phyloP scores from a whole-genome alignment of 2,113 vertebrate species.

The Notiomystis cincta region DNA sequence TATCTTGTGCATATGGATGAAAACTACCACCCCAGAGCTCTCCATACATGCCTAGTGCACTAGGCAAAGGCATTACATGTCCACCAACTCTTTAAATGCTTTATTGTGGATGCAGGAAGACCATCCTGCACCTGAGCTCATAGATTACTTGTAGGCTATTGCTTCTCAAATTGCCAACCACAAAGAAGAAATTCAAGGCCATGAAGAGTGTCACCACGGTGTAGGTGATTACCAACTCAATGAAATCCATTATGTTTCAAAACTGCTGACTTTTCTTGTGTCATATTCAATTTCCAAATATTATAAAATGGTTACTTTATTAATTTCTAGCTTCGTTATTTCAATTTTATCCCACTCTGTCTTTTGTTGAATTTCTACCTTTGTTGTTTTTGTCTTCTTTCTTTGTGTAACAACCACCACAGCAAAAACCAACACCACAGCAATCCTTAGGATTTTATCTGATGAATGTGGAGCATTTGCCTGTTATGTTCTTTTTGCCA shows the following conservation, averaged over 20 bases:
- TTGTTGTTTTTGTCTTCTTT: background rate
- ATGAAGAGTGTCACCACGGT: background rate
- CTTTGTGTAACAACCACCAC: background rate
- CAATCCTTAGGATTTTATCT: background rate
- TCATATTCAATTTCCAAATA: background rate
- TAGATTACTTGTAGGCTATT: background rate
- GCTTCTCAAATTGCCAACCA: background rate
- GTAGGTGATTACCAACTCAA: background rate
- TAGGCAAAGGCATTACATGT: background rate
- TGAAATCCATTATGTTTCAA: background rate
- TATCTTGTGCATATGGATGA: background rate
- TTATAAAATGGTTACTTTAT: background rate
- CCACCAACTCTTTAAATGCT: background rate
- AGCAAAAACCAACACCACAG: background rate
- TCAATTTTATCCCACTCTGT: background rate
- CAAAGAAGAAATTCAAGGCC: background rate
- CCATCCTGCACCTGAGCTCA: background rate
- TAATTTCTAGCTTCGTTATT: background rate
- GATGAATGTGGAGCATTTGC: slow-evolving; percentile 30
- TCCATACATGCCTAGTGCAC: background rate
- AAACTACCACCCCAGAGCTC: background rate
- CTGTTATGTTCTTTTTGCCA: slow-evolving; percentile 27
- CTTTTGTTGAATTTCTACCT: background rate
- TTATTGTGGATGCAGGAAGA: background rate
- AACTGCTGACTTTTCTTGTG: background rate